Percentiles rank a stretch among this genome's conserved stretches.
phyloP scores from a whole-genome alignment of 2,888 invertebrate genomes.

The Macrophya alboannulata region DNA sequence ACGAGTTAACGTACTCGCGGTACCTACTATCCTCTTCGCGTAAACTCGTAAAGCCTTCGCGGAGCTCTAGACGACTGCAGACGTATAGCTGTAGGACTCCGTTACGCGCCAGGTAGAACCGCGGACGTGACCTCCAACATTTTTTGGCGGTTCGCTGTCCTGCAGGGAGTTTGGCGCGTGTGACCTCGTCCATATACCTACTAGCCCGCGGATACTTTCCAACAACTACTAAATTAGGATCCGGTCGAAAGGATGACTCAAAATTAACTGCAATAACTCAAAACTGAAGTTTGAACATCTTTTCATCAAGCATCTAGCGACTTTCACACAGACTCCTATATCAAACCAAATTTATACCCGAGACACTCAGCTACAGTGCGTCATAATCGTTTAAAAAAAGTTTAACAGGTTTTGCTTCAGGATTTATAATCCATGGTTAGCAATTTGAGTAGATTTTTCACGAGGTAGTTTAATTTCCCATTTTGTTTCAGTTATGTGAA shows the following conservation, averaged over 20 bases:
- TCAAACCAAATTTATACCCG: too few relatives aligned
- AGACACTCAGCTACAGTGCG: too few relatives aligned
- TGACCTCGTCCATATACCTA: conserved; percentile 5
- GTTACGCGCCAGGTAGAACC: conserved; percentile 37
- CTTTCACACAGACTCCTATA: background rate
- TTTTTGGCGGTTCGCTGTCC: conserved; percentile 49
- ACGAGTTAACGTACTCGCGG: conserved; percentile 15
- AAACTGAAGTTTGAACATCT: background rate
- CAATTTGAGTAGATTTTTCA: background rate
- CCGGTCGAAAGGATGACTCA: background rate
- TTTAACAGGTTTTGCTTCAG: too few relatives aligned
- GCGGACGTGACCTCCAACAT: conserved; percentile 30
- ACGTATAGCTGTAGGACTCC: conserved; percentile 2
- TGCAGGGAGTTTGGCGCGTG: background rate
- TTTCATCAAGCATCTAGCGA: background rate
- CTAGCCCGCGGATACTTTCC: background rate
- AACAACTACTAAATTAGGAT: background rate
- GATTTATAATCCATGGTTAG: background rate
- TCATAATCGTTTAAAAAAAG: too few relatives aligned
- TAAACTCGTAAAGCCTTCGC: conserved; percentile 16
- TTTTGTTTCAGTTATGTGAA: background rate
- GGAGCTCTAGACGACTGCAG: conserved; percentile 15
- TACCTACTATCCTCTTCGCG: background rate
- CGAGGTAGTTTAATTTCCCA: background rate
- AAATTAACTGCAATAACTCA: background rate